Evolutionary conservation across 1,140 invertebrate genomes (phyloP).

Genomic region (Drosophila obscura): DNA sequence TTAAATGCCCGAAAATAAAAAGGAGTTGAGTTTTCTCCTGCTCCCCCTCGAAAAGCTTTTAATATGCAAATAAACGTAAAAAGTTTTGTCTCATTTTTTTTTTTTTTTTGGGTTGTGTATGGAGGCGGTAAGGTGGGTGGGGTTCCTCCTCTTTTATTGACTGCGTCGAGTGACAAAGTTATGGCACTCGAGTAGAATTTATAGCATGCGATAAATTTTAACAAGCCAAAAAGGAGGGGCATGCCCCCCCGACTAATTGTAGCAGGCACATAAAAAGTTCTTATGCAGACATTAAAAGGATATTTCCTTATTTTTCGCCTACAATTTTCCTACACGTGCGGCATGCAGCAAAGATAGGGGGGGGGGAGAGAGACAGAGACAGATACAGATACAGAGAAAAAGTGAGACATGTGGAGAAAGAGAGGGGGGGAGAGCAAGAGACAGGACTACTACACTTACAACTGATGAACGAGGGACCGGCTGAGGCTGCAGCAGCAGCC

Average conservation of each 20-base stretch:
- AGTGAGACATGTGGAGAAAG: constrained; percentile 11
- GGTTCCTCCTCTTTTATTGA: constrained; percentile 56
- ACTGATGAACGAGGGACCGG: constrained; percentile 72
- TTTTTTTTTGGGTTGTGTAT: too few relatives aligned
- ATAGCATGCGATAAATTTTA: constrained; percentile 77
- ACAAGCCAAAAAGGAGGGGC: constrained; percentile 46
- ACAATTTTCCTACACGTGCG: constrained; percentile 45
- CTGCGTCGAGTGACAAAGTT: constrained; percentile 70
- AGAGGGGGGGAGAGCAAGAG: constrained; percentile 14
- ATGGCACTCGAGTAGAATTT: constrained; percentile 64
- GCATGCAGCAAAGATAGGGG: constrained; percentile 28
- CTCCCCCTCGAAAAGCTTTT: constrained; percentile 49
- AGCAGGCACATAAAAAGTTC: constrained; percentile 32
- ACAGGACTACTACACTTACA: constrained; percentile 76
- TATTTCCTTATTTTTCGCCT: constrained; percentile 14
- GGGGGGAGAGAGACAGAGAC: neutral
- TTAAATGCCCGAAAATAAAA: constrained; percentile 59
- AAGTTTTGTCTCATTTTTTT: constrained; percentile 27
- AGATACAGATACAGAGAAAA: constrained; percentile 7
- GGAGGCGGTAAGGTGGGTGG: too few relatives aligned
- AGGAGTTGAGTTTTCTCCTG: constrained; percentile 28
- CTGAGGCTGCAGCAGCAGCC: constrained; percentile 35
- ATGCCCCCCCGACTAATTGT: constrained; percentile 45
- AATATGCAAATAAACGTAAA: constrained; percentile 71
- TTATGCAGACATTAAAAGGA: constrained; percentile 15